Conservation (phyloP, 2,888 invertebrate genomes). For the Chaitophorus viminalis region DNA sequence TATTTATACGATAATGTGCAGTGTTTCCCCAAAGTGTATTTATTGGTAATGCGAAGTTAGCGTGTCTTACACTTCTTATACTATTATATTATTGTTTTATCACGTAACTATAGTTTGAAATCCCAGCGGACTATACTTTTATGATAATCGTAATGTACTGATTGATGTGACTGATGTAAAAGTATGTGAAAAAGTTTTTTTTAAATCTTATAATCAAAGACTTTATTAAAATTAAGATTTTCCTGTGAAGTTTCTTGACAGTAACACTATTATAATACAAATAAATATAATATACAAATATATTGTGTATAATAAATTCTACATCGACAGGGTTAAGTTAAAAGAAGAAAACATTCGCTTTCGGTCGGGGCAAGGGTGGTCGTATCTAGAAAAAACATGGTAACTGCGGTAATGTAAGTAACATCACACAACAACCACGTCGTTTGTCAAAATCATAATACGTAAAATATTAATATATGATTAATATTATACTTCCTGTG, state of each 20-base stretch:
- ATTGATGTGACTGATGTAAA: no score
- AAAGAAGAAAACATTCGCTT: not conserved
- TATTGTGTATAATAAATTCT: no score
- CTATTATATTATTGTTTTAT: not conserved
- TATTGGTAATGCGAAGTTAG: not conserved
- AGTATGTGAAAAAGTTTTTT: no score
- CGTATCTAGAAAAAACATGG: not conserved
- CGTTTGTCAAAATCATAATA: not conserved
- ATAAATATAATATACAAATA: no score
- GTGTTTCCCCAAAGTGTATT: not conserved
- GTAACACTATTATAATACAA: no score
- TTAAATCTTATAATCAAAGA: no score
- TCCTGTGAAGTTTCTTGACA: no score
- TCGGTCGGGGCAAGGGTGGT: not conserved
- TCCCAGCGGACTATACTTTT: no score
- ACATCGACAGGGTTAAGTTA: not conserved
- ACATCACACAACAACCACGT: not conserved
- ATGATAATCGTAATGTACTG: no score
- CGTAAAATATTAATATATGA: constrained; percentile 1
- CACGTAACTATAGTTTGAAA: no score
- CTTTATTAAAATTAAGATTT: no score
- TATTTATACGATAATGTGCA: not conserved
- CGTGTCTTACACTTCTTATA: not conserved
- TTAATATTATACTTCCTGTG: not conserved
- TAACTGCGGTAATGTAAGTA: not conserved